Evolutionary conservation across 2,888 invertebrate genomes (phyloP), one percentile per base, ranked within the genome.

Genomic region (Vesta saturnalis): DNA sequence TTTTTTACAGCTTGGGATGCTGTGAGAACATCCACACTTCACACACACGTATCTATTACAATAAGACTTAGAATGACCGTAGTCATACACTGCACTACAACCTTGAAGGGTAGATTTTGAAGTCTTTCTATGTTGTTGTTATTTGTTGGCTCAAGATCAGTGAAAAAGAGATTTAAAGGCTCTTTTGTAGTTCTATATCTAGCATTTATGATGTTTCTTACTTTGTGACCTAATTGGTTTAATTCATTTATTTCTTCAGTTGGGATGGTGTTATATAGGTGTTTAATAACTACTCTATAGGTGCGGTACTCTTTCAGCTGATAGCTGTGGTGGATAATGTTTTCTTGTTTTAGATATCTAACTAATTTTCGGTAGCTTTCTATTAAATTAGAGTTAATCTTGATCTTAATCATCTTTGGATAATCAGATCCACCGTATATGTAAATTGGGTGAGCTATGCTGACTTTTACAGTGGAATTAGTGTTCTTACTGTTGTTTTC

Each of bases 131-230:
- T 16, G 4, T 4, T 52, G 12, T 16, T 52, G 5, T 52, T 52
- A n/a, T n/a, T n/a, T n/a, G n/a, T n/a, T n/a, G n/a, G n/a, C n/a
- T n/a, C n/a, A n/a, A n/a, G n/a, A n/a, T n/a, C n/a, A n/a, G n/a
- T n/a, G n/a, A n/a, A n/a, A n/a, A n/a, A 16, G 12, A 6, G 12
- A 14, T 52, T 6, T 52, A 19, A 5, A 18, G 52, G 30, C 10
- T 47, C 47, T n/a, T 52, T 52, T 52, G 52, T 52, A 5, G 52
- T 52, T 52, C 52, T 6, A 19, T 6, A 18, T 52, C 52, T 52
- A 52, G 16, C 15, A n/a, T n/a, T n/a, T n/a, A n/a, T n/a, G n/a
- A n/a, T n/a, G n/a, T n/a, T n/a, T n/a, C n/a, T n/a, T n/a, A 52
- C 52, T 15, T 52, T 52, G 52, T 52, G 52, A 3, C 52, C 52